Conservation (phyloP, 2,888 invertebrate species). For the Leptopilina drosophilae region DNA sequence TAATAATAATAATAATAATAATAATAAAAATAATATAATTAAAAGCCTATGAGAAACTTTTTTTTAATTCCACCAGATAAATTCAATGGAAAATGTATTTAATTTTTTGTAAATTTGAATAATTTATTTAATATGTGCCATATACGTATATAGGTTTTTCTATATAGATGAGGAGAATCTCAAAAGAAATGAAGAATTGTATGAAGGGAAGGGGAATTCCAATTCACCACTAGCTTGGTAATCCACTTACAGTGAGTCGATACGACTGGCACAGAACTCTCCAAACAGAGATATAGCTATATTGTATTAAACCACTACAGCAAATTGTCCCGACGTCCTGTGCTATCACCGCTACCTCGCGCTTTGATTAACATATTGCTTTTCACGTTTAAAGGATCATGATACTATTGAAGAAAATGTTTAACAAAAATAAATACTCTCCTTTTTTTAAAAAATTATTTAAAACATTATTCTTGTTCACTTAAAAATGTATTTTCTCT, state of each 20-base stretch:
- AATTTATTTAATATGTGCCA: background rate
- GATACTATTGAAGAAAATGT: slow-evolving; percentile 7
- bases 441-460: slow-evolving; percentile 13
- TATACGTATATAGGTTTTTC: too few species aligned
- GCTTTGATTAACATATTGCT: slow-evolving; percentile 69
- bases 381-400: slow-evolving; percentile 46
- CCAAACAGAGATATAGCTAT: slow-evolving; percentile 56
- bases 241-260: slow-evolving; percentile 65
- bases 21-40: too few species aligned
- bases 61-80: too few species aligned
- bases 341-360: slow-evolving; percentile 58
- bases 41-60: too few species aligned
- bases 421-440: slow-evolving; percentile 34
- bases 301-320: slow-evolving; percentile 60
- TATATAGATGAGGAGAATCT: background rate
- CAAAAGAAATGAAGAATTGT: background rate
- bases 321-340: slow-evolving; percentile 60
- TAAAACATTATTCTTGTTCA: too few species aligned
- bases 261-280: slow-evolving; percentile 53
- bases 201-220: slow-evolving; percentile 43
- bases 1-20: too few species aligned
- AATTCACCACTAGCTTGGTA: slow-evolving; percentile 58
- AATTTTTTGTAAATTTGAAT: too few species aligned
- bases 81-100: too few species aligned
- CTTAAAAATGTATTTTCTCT: too few species aligned